Evolutionary conservation across 2,797 vertebrate species (phyloP), one percentile per base, ranked within the genome.

Genomic region (Clarias pachynema): DNA sequence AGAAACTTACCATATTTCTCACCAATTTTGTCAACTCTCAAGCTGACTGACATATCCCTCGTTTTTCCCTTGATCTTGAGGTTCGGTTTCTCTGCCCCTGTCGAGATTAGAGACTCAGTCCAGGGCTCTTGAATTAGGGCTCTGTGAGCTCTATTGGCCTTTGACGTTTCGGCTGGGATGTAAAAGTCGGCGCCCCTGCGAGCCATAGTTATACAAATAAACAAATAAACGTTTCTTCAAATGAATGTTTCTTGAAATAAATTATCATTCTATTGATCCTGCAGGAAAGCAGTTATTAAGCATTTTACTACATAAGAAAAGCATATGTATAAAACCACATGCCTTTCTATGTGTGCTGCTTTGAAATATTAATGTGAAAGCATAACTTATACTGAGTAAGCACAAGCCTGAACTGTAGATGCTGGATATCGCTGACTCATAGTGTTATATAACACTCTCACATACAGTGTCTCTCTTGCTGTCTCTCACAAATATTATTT

Each of bases 401-500:
- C 80, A 85, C 57, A 84, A 62, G 59, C 69, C 72, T 83, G 40
- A 84, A 85, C 73, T 79, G 83, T 72, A 77, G 82, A 84, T 84
- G 72, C 59, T 79, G 86, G 84, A 59, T 79, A 77, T 72, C 65
- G 63, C 60, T 59, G 66, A 81, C 75, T 73, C 79, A 57, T 79
- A 85, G 82, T 57, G 83, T 91, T 90, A 85, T 86, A 86, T 89
- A 90, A 90, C 53, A 57, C 77, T 63, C 60, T 82, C 82, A 29
- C 70, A 72, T 59, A 63, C 79, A 29, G 26, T 31, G 8, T 62
- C 65, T 40, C n/a, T 65, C 10, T 56, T 37, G 29, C 40, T 56
- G n/a, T 83, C 63, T 72, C 63, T 78, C 81, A 80, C 81, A 80
- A 85, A 80, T 63, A 34, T 40, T 79, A 31, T 82, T 68, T 24